Base-by-base conservation (phyloP, 2,888 invertebrate species). In the Quadroppia sp. region DNA sequence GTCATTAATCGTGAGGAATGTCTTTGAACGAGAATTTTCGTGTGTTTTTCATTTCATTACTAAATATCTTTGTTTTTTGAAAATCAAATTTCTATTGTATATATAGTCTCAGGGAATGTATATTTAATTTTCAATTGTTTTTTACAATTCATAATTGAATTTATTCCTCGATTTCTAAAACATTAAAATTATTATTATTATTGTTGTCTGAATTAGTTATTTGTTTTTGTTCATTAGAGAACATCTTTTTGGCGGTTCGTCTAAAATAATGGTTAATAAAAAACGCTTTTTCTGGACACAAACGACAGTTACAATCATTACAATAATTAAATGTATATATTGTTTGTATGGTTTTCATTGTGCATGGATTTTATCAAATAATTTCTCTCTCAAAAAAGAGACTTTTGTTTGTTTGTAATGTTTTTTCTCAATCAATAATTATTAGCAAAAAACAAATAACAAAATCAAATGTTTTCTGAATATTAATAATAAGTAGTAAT, bases 241-340 rank as follows among this genome's bases (percentile, higher is more conserved):
- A 67, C 67, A 67, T 67, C 42, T 40, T 67, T 67, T 67, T 67
- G 67, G 67, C 67, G 67, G 67, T 67, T 67, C 61, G 32, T 61
- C 67, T 67, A 67, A 67, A 67, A 40, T 67, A 67, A 67, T 42
- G 32, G 15, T n/a, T 23, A 17, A 56, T 30, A 67, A n/a, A n/a
- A n/a, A n/a, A n/a, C n/a, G n/a, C n/a, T n/a, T n/a, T n/a, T n/a
- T n/a, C n/a, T 67, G n/a, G 67, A 67, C 67, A 67, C 67, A 36
- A 67, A 67, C 67, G 40, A 67, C 67, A 67, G 32, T 67, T 67
- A 67, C 67, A 67, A 61, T 67, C 42, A 67, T 67, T 67, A 67
- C 42, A 67, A 67, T 67, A 40, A 23, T 40, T 23, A 7, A n/a
- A 42, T 67, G 40, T n/a, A 42, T 67, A 42, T n/a, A 17, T 61